Evolutionary conservation across 2,888 invertebrate species (phyloP).

Genomic region (Ophion ellenae): DNA sequence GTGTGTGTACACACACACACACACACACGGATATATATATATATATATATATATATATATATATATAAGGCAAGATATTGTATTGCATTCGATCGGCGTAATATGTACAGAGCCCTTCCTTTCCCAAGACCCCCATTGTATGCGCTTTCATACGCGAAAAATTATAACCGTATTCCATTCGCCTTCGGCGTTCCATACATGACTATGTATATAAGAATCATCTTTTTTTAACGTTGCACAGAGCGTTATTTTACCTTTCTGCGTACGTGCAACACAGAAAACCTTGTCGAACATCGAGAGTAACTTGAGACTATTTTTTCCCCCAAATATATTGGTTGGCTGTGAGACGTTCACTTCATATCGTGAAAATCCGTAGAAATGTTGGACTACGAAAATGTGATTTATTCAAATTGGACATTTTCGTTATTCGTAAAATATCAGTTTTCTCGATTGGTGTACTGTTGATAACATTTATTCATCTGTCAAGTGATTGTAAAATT

Average conservation of each 20-base stretch:
- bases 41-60: background rate
- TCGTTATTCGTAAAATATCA: no score
- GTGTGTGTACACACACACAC: no score
- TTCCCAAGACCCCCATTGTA: slow-evolving; percentile 52
- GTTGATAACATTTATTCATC: no score
- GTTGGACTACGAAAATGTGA: no score
- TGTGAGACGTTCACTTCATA: no score
- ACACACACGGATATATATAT: background rate
- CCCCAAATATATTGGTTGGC: no score
- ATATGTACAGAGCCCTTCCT: slow-evolving; percentile 44
- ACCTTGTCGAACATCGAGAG: background rate
- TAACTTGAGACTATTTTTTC: background rate
- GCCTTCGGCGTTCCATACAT: slow-evolving; percentile 44
- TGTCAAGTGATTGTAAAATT: no score
- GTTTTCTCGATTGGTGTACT: no score
- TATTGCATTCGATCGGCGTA: slow-evolving; percentile 26
- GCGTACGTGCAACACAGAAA: background rate
- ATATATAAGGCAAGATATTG: slow-evolving; percentile 20
- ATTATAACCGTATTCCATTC: slow-evolving; percentile 69
- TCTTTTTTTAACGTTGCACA: background rate
- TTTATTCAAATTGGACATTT: no score
- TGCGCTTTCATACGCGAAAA: slow-evolving; percentile 65
- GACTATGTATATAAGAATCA: slow-evolving; percentile 21
- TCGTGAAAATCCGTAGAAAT: no score
- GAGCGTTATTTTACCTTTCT: background rate